A percentile compares a stretch with the other conserved stretches of the same genome.
These are phyloP conservation scores for Hymenochirus boettgeri DNA, from an alignment of 2,113 vertebrate genomes.

Conservation along the genomic window DNA sequence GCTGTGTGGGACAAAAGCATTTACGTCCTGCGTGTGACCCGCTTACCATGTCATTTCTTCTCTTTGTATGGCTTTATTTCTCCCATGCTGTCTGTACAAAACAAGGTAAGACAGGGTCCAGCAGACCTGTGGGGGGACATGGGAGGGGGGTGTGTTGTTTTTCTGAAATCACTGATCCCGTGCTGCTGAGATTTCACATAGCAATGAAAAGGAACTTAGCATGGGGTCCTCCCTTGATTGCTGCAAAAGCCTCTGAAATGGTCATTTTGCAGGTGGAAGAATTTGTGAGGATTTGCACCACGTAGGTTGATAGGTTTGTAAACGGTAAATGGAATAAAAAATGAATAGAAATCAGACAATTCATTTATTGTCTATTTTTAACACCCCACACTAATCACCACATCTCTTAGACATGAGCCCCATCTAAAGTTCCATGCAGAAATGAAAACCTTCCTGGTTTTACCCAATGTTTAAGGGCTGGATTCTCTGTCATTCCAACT, in stretches of 20 bases:
- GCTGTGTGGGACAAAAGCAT: neutral
- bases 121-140: conserved; percentile 46
- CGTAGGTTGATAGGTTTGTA: conserved; percentile 54
- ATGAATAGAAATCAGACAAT: conserved; percentile 64
- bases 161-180: conserved; percentile 59
- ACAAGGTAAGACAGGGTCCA: conserved; percentile 4
- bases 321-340: conserved; percentile 71
- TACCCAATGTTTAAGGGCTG: conserved; percentile 38
- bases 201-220: conserved; percentile 53
- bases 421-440: conserved; percentile 54
- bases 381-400: conserved; percentile 55
- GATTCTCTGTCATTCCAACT: too few relatives aligned
- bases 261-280: conserved; percentile 57
- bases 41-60: neutral
- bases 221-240: conserved; percentile 51
- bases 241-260: conserved; percentile 52
- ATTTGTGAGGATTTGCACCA: conserved; percentile 53
- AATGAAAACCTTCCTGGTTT: conserved; percentile 37
- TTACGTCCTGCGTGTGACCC: neutral
- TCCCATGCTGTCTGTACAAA: neutral
- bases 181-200: conserved; percentile 53
- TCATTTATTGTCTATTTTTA: conserved; percentile 59
- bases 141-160: conserved; percentile 37
- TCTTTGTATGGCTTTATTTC: neutral
- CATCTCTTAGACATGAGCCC: conserved; percentile 52